Evolutionary conservation across 2,113 vertebrate genomes (phyloP), one percentile per base, ranked within the genome.

Genomic region (Equus przewalskii): DNA sequence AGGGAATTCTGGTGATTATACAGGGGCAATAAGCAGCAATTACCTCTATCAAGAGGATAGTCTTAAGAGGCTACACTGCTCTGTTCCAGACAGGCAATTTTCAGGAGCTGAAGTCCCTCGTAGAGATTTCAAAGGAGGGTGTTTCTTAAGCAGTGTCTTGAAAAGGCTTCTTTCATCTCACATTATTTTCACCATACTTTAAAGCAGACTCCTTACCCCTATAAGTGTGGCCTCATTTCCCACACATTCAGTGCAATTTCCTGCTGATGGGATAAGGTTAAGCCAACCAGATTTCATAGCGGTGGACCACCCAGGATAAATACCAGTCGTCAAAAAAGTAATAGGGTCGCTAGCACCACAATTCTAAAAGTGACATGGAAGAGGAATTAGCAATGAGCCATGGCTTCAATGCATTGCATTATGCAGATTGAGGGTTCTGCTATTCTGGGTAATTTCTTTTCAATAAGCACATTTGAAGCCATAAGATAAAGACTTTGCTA

Each of bases 381-480:
- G 69, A 82, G 76, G 44, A 82, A 90, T 95, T 62, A 95, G 28
- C 67, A 95, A 75, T 83, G 62, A 96, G 49, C 36, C 80, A 91
- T 24, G 54, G 36, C 64, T 79, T 87, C 30, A 62, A 28, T 36
- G 24, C 24, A 54, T 49, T 67, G 41, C 1, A 44, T 83, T 78
- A 90, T 92, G 84, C 44, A 94, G 69, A 93, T 54, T 86, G 76
- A 76, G 64, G 36, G 54, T 89, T 76, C 56, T 46, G 6, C 41
- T 87, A 69, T 75, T 54, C 13, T 22, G 64, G 62, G 76, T 84
- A 54, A 90, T 94, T 95, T 90, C 24, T 65, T 84, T 76, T 78
- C 64, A 93, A 76, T 7, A 65, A 90, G 21, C 3, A 67, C 24
- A 15, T 54, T 13, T 78, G 56, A 95, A 96, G 49, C 46, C n/a